Evolutionary conservation across 2,113 vertebrate genomes (phyloP), one percentile per base, ranked within the genome.

Genomic region (Bombycilla garrulus): DNA sequence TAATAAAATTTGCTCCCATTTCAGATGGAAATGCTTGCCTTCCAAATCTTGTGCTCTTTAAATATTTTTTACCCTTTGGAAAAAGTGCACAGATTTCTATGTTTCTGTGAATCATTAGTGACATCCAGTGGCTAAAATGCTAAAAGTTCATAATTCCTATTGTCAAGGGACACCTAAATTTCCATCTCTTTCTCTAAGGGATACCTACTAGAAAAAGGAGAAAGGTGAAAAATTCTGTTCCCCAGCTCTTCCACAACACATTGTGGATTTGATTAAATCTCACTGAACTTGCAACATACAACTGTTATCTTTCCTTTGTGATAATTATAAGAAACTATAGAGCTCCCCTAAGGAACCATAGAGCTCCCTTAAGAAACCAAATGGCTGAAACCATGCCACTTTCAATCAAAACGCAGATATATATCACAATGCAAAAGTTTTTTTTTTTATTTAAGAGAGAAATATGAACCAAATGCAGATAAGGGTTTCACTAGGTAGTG

Each of bases 121-220:
- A 96, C 96, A 96, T 92, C 95, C 95, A 94, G 95, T 95, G 96
- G 96, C 64, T 86, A 81, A 94, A 92, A 90, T 48, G 79, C 38
- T 81, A 91, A 90, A 71, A 95, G 58, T 24, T 20, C 6, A 1
- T 85, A n/a, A 69, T 54, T 50, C 18, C 11, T 85, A 8, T 9
- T 40, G n/a, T 57, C 42, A 40, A 65, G 58, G 44, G 58, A 65
- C 44, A 56, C 14, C 13, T 36, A 20, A 77, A 70, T 17, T 82
- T 76, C 21, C 42, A 65, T 28, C 12, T 77, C n/a, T 45, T 83
- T 92, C 40, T 64, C 35, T 60, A 76, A 67, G 6, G 72, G 38
- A 51, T 8, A 54, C 18, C 31, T 67, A 21, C 29, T 54, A 60
- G 22, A n/a, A 84, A 81, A 87, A 92, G 10, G 16, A 67, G 26